These are phyloP conservation scores for Trochalopteron elliotii DNA, from an alignment of 2,113 vertebrate species.

Conservation along the genomic window DNA sequence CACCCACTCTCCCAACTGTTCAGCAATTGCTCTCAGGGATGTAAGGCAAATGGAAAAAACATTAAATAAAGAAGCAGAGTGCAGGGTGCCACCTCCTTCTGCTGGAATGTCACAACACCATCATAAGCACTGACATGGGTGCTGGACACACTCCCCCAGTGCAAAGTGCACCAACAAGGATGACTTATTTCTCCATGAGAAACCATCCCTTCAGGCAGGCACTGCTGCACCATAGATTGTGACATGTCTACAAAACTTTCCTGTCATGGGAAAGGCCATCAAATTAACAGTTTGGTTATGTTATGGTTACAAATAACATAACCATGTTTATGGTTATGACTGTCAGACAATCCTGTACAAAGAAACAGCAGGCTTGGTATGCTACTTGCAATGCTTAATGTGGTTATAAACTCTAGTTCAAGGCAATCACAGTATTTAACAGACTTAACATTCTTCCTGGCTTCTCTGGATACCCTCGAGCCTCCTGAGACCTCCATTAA, in stretches of 20 bases:
- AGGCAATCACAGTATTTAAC: not conserved
- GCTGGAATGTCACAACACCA: not conserved
- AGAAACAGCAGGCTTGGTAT: not conserved
- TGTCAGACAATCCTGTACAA: not conserved
- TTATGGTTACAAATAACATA: not conserved
- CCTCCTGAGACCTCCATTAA: not conserved
- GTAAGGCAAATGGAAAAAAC: not conserved
- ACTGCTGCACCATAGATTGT: not conserved
- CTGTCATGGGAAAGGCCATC: not conserved
- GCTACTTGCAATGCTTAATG: not conserved
- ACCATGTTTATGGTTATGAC: not conserved
- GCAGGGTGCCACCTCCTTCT: not conserved
- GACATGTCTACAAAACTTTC: not conserved
- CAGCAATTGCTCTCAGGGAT: not conserved
- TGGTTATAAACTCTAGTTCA: not conserved
- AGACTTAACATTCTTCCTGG: not conserved
- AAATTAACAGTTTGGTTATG: not conserved
- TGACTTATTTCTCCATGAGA: not conserved
- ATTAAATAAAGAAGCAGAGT: not conserved
- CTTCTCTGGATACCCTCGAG: not conserved
- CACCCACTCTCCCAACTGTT: not conserved
- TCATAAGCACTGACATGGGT: not conserved
- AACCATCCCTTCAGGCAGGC: not conserved
- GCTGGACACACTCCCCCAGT: not conserved
- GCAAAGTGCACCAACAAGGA: not conserved